phyloP scores from a whole-genome alignment of 2,888 invertebrate species.

The Drosophila cyrtoloma region DNA sequence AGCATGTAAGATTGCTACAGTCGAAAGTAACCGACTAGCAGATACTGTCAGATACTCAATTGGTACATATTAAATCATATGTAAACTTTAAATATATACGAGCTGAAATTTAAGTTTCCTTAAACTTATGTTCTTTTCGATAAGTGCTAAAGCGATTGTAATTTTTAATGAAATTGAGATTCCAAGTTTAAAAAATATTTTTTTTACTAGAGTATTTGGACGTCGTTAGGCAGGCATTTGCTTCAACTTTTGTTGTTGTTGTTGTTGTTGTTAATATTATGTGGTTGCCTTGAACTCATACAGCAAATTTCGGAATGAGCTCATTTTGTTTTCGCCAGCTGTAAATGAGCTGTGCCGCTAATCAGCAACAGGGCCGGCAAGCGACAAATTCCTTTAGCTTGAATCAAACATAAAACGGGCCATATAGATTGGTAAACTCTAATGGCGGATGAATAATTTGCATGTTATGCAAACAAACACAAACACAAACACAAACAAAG shows the following conservation, averaged over 20 bases:
- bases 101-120: not conserved
- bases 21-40: not conserved
- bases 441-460: conserved; percentile 42
- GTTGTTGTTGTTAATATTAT: conserved; percentile 23
- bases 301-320: conserved; percentile 40
- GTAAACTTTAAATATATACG: not conserved
- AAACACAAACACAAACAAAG: not conserved
- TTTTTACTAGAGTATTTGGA: conserved; percentile 2
- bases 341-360: conserved; percentile 40
- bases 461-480: conserved; percentile 1
- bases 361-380: conserved; percentile 33
- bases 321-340: conserved; percentile 38
- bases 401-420: conserved; percentile 37
- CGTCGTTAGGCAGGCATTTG: not conserved
- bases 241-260: conserved; percentile 3
- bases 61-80: not conserved
- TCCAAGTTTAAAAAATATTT: not conserved
- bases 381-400: conserved; percentile 58
- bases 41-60: not conserved
- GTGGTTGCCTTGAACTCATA: conserved; percentile 32
- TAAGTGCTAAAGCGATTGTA: not conserved
- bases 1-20: too few species aligned
- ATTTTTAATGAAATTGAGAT: not conserved
- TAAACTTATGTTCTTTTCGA: not conserved
- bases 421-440: not conserved